Base-by-base conservation (phyloP, 2,888 invertebrate genomes). In the Diploptera punctata region DNA sequence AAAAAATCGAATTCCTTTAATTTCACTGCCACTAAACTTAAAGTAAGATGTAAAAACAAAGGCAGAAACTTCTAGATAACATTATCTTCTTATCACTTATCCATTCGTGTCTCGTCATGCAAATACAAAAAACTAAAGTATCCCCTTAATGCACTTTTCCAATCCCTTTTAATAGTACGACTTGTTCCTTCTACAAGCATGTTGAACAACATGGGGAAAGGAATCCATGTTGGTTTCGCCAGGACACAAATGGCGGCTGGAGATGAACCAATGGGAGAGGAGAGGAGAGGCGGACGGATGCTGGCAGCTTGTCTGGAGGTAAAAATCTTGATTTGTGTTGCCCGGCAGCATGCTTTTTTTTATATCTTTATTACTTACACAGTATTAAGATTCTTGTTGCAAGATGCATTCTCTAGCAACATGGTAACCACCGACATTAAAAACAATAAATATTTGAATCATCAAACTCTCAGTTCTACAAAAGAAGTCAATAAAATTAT, bases 271-370 rank as follows among this genome's bases (percentile, higher is more conserved):
- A 13, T 24, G 19, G 62, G 21, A 13, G 16, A 24, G 62, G 43
- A 38, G 13, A 21, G 3, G n/a, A 33, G 61, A 33, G 31, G 3
- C 60, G 29, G 24, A n/a, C 43, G 43, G 43, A 62, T 62, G 62
- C 52, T 19, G 52, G 2, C 52, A 21, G 21, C 52, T 52, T 21
- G 52, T 24, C 52, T 52, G 52, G 52, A 52, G 52, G 52, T 52
- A 52, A 52, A 52, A 21, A 1, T 24, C 10, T 52, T 24, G 52
- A 52, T 24, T 52, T 52, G 52, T 52, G 24, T 52, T 52, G 24
- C 24, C 52, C 10, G 1, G 52, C 13, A 24, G 24, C 13, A 4
- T 52, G 3, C 13, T n/a, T n/a, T n/a, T n/a, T n/a, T n/a, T n/a
- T n/a, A n/a, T n/a, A n/a, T n/a, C n/a, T n/a, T n/a, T n/a, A 19